phyloP scores from a whole-genome alignment of 2,113 vertebrate species.

The Esox niger region DNA sequence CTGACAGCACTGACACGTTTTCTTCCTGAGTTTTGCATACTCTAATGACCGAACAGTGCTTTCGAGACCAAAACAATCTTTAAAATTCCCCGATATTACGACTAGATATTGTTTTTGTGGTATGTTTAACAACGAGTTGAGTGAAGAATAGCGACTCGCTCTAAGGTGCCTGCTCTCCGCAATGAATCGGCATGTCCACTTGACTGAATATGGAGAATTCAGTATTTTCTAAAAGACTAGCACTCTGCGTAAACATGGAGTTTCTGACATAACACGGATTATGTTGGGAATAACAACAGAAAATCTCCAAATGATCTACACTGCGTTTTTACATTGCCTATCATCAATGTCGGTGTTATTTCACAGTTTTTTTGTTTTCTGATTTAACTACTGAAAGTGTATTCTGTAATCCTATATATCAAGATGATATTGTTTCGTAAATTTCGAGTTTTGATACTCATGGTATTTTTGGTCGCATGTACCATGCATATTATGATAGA shows the following conservation, averaged over 20 bases:
- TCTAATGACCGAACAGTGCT: slow-evolving; percentile 27
- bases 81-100: too few species aligned
- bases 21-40: slow-evolving; percentile 2
- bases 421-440: slow-evolving; percentile 92
- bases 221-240: slow-evolving; percentile 24
- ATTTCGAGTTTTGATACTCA: slow-evolving; percentile 88
- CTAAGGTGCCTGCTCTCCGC: slow-evolving; percentile 23
- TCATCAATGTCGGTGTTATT: slow-evolving; percentile 74
- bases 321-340: slow-evolving; percentile 14
- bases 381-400: background rate
- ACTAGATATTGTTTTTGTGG: too few species aligned
- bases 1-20: slow-evolving; percentile 7
- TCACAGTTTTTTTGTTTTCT: slow-evolving; percentile 44
- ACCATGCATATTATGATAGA: slow-evolving; percentile 94
- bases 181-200: slow-evolving; percentile 40
- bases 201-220: slow-evolving; percentile 32
- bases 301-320: slow-evolving; percentile 29
- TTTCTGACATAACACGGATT: too few species aligned
- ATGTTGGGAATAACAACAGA: slow-evolving; percentile 38
- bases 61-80: background rate
- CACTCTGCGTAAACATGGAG: slow-evolving; percentile 29
- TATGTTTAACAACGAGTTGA: too few species aligned
- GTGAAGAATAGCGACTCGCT: slow-evolving; percentile 26
- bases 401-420: slow-evolving; percentile 47
- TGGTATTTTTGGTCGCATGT: slow-evolving; percentile 89